phyloP scores from a whole-genome alignment of 2,797 vertebrate genomes.

The Macropodus opercularis region DNA sequence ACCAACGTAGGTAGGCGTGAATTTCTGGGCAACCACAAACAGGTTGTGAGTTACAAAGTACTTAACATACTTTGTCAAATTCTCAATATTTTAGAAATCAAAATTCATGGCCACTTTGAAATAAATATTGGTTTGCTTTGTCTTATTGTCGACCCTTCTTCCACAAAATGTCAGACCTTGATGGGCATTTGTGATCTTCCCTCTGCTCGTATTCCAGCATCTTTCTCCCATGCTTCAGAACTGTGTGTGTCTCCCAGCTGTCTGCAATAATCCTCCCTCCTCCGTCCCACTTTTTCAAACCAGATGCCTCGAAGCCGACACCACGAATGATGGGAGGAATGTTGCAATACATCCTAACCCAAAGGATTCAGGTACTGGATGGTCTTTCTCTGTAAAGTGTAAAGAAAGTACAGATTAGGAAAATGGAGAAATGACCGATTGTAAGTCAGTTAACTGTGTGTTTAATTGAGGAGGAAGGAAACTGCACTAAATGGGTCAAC shows the following conservation, averaged over 20 bases:
- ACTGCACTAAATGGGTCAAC: no score
- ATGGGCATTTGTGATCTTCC: neutral
- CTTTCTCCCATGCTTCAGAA: neutral
- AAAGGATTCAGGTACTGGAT: neutral
- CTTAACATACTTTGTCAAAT: no score
- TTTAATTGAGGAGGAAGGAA: no score
- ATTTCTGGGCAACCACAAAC: neutral
- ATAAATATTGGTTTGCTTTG: no score
- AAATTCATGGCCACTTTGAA: no score
- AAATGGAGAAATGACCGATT: no score
- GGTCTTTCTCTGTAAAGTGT: neutral
- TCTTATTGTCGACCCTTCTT: neutral
- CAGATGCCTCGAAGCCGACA: conserved; percentile 18
- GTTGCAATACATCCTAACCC: neutral
- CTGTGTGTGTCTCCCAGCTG: conserved; percentile 34
- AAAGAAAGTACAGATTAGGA: no score
- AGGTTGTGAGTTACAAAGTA: no score
- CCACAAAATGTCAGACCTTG: neutral
- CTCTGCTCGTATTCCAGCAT: neutral
- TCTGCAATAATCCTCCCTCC: conserved; percentile 14
- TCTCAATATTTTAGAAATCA: no score
- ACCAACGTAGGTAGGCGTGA: no score
- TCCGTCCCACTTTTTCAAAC: conserved; percentile 9
- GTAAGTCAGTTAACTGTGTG: no score
- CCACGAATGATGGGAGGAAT: conserved; percentile 7